Evolutionary conservation across 2,888 invertebrate species (phyloP), one percentile per base, ranked within the genome.

Genomic region (Pediacus dermestoides): DNA sequence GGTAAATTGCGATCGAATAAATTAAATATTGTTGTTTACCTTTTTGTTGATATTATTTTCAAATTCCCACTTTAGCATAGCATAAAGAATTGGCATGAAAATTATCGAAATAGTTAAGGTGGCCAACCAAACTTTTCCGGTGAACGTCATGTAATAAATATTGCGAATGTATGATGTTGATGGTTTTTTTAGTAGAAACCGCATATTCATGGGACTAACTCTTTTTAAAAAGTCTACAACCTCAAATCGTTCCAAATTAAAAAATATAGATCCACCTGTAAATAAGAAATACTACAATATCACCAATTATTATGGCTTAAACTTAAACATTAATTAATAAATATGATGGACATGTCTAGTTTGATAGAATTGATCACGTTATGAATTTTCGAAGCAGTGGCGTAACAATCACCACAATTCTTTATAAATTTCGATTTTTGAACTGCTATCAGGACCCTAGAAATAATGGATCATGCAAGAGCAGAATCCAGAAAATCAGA

Each of bases 121-220:
- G 2, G 65, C 65, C 7, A 70, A 42, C 74, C 74, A 74, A 4
- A 74, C 74, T 2, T 56, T 47, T 7, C 42, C 52, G 2, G 65
- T 60, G 44, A 74, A 73, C 1, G 74, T 72, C 23, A 71, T 52
- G 10, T 61, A 51, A 51, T 72, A 74, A 37, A 74, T 70, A 39
- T 74, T 74, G 46, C 64, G 67, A 1, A 74, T 63, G 23, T 65
- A 69, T 1, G 74, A 72, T 9, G 72, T 57, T 3, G 72, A 61
- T 4, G 74, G 74, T 47, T 71, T 68, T 12, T 70, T 70, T 42
- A 74, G 68, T 34, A 74, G 45, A 42, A 73, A 70, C 6, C 60
- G 46, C 3, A 57, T 36, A 11, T 52, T 52, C 13, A 47, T 47
- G 2, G 49, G 46, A 12, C 48, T 46, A 16, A 51, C 44, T 2